Evolutionary conservation across 2,797 vertebrate species (phyloP).

Genomic region (Sebastes matsubarae): DNA sequence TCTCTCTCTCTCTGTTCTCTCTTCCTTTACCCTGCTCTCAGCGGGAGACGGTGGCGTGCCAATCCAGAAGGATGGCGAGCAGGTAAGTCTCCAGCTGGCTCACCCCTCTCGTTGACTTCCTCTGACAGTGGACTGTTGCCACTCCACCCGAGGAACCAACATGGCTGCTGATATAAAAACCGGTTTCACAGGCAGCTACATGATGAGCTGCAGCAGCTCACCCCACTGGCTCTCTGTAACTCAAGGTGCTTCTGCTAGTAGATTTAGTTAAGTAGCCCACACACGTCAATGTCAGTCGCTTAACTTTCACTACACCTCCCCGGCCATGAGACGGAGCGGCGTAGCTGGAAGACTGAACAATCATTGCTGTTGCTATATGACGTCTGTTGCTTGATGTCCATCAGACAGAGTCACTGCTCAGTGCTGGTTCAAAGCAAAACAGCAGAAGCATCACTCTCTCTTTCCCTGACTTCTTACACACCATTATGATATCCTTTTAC

Average conservation of each 20-base stretch:
- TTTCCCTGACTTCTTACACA: constrained; percentile 28
- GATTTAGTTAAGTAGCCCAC: constrained; percentile 43
- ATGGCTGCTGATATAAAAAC: constrained; percentile 47
- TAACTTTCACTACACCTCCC: constrained; percentile 43
- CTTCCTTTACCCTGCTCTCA: constrained; percentile 55
- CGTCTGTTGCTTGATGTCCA: constrained; percentile 54
- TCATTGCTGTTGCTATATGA: constrained; percentile 33
- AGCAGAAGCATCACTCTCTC: constrained; percentile 39
- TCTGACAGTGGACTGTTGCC: constrained; percentile 45
- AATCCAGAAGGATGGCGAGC: constrained; percentile 97
- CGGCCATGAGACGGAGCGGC: neutral
- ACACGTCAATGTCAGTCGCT: constrained; percentile 39
- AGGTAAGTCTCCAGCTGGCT: constrained; percentile 85
- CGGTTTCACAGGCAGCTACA: constrained; percentile 47
- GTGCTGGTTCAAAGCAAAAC: constrained; percentile 39
- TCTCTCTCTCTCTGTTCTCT: constrained; percentile 4
- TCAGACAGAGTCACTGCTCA: constrained; percentile 36
- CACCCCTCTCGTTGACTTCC: constrained; percentile 44
- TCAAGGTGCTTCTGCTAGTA: constrained; percentile 51
- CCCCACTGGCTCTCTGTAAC: constrained; percentile 26
- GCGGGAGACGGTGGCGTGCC: constrained; percentile 94
- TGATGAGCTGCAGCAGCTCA: constrained; percentile 39
- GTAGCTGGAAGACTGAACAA: constrained; percentile 52
- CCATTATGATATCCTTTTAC: constrained; percentile 26
- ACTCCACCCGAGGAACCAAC: constrained; percentile 62